Base-by-base conservation (phyloP, 2,797 vertebrate species). In the Enoplosus armatus region DNA sequence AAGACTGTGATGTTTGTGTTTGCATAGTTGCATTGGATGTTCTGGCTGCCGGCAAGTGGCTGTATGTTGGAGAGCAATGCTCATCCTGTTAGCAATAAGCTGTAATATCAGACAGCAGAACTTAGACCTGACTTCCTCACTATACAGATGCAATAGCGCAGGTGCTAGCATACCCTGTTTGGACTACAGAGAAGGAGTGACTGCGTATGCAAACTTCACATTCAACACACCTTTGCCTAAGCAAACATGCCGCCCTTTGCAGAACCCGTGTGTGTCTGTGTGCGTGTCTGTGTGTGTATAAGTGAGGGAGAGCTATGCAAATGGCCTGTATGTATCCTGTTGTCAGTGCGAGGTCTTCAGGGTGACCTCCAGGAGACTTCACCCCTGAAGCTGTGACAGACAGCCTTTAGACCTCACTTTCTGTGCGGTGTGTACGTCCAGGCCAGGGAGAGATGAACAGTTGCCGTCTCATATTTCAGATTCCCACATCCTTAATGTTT, bases 51-150 rank as follows among this genome's bases (percentile, higher is more conserved):
- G 86, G 74, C 56, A 63, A 67, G 74, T 80, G 87, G 85, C 87
- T 88, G 82, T 83, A 75, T 82, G 78, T 90, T 79, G 63, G 89
- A 89, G 85, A 89, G 86, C 74, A 66, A 75, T 41, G 85, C 85
- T 91, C 88, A 56, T 85, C 89, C 71, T 83, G 80, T 92, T 90
- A 92, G 94, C 94, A 94, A 94, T 94, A 93, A 92, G 91, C 89
- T 92, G 91, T 79, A 69, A 86, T 77, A 86, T 84, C 88, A 64
- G 86, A 92, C 90, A 90, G 90, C 91, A 75, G 83, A 92, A 86
- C 84, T 82, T 87, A 78, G 85, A 66, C 75, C 76, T 66, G 85
- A 90, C 87, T 88, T 90, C 89, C 87, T 90, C 87, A 87, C 73
- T 75, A 82, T 84, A 90, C 87, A 90, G 83, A 93, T 91, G 92